Conservation (phyloP, 2,113 vertebrate species). For the Nettapus auritus region DNA sequence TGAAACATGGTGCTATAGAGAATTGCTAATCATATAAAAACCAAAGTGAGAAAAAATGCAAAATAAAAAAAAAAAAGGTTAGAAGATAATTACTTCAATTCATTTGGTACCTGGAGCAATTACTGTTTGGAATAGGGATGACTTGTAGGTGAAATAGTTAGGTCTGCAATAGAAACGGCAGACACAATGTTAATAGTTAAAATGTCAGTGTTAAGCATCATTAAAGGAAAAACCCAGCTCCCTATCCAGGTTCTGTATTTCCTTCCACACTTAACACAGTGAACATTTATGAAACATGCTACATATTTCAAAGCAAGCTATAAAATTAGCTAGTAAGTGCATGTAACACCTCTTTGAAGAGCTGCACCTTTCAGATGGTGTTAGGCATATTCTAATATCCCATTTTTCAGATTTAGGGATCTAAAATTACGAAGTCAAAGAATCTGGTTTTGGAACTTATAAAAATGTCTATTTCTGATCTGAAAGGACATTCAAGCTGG, state of each 20-base stretch:
- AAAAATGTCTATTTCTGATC: neutral
- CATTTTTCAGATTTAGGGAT: neutral
- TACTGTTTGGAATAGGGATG: conserved; percentile 29
- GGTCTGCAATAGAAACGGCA: neutral
- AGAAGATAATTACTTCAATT: conserved; percentile 26
- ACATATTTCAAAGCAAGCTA: conserved; percentile 1
- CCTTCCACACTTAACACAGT: neutral
- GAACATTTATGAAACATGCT: neutral
- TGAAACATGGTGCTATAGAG: neutral
- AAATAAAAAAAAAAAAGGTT: conserved; percentile 15
- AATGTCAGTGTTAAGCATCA: neutral
- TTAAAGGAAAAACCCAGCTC: neutral
- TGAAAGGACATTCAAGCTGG: neutral
- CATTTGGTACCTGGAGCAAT: conserved; percentile 15
- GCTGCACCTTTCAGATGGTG: neutral
- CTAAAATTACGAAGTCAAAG: neutral
- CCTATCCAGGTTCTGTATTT: neutral
- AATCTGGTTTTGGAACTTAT: neutral
- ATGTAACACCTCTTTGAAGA: neutral
- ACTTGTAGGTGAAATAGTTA: conserved; percentile 27
- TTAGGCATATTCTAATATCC: neutral
- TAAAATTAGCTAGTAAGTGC: conserved; percentile 11
- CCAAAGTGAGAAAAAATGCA: neutral
- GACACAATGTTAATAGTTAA: conserved; percentile 26
- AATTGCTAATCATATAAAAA: neutral